Evolutionary conservation across 2,113 vertebrate genomes (phyloP).

Genomic region (Casuarius casuarius): DNA sequence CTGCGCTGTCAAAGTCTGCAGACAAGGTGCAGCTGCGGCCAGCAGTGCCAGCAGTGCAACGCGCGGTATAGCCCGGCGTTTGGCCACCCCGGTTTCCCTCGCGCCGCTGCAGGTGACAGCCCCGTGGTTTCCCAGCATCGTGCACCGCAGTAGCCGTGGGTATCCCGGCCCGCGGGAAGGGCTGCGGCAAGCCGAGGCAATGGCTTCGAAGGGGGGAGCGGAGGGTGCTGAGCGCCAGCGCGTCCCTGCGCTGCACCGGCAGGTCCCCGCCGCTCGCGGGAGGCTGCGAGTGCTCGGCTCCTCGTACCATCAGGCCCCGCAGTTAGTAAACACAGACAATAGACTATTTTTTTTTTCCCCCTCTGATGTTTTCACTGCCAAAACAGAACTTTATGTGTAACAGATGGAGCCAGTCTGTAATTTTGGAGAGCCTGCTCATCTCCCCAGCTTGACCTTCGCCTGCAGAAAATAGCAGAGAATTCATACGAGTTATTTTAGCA

Average conservation of each 20-base stretch:
- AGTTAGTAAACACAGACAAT: constrained; percentile 17
- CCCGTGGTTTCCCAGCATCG: not conserved
- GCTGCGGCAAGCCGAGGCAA: not conserved
- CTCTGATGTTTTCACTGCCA: constrained; percentile 21
- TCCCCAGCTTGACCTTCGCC: constrained; percentile 30
- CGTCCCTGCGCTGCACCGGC: not conserved
- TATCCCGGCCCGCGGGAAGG: not conserved
- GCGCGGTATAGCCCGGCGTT: not conserved
- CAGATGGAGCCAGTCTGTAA: constrained; percentile 46
- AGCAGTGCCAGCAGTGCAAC: not conserved
- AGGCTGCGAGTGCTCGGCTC: not conserved
- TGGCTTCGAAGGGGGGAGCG: not conserved
- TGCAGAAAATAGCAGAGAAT: constrained; percentile 31
- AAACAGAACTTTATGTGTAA: constrained; percentile 37
- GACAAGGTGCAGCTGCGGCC: constrained; percentile 70
- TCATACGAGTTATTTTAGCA: constrained; percentile 29
- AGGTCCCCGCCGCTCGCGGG: not conserved
- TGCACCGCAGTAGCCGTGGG: not conserved
- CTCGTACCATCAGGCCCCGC: not conserved
- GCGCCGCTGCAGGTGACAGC: not conserved
- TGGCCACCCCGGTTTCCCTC: not conserved
- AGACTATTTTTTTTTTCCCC: not conserved
- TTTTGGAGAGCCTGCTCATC: constrained; percentile 36
- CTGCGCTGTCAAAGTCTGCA: constrained; percentile 59
- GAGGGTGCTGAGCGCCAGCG: not conserved